Evolutionary conservation across 2,797 vertebrate species (phyloP).

Genomic region (Moxostoma hubbsi): DNA sequence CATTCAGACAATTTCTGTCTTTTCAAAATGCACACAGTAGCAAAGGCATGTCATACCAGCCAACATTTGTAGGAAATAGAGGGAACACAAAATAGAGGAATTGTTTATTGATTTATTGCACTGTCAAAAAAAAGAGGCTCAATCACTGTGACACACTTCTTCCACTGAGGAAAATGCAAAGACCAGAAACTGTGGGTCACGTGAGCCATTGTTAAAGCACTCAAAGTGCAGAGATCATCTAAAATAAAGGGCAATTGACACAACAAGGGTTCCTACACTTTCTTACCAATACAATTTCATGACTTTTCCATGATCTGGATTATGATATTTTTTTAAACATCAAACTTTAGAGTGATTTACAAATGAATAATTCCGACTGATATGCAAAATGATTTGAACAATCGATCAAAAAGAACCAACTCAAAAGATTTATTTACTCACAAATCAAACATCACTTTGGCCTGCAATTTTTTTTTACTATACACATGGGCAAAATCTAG

Average conservation of each 20-base stretch:
- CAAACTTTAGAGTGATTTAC: too few species aligned
- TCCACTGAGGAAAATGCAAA: slow-evolving; percentile 19
- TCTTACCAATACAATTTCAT: neutral
- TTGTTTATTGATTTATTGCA: slow-evolving; percentile 16
- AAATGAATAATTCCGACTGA: too few species aligned
- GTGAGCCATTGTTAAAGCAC: neutral
- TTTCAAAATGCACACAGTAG: too few species aligned
- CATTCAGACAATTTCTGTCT: too few species aligned
- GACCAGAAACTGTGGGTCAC: slow-evolving; percentile 62
- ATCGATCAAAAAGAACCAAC: too few species aligned
- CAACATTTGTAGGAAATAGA: neutral
- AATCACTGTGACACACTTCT: neutral
- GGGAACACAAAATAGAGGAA: slow-evolving; percentile 10
- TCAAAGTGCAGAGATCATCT: slow-evolving; percentile 22
- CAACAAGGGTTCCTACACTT: neutral
- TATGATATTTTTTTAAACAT: too few species aligned
- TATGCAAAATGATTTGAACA: too few species aligned
- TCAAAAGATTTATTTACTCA: too few species aligned
- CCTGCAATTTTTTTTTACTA: too few species aligned
- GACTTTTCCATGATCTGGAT: neutral
- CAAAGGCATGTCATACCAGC: too few species aligned
- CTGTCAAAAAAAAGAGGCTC: slow-evolving; percentile 1
- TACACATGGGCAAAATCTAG: too few species aligned
- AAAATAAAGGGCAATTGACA: slow-evolving; percentile 3
- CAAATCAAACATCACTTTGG: too few species aligned